Conservation (phyloP, 2,113 vertebrate genomes). For the Gasterosteus nipponicus region DNA sequence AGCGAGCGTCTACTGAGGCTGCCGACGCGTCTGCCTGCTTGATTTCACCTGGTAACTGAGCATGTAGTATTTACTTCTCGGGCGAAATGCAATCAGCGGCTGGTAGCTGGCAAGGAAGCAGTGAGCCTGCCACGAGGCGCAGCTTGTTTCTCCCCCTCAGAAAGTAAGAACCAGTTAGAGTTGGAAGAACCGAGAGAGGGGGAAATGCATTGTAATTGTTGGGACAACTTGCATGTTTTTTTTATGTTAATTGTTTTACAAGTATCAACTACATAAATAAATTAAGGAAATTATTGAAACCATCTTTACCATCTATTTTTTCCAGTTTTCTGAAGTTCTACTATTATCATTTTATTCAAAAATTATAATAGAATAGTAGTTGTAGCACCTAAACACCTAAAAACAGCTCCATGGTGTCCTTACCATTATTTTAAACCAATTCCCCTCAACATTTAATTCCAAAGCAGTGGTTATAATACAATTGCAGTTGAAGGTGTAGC, state of each 20-base stretch:
- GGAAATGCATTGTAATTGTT: conserved; percentile 17
- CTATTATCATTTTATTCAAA: not conserved
- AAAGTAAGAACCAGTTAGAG: conserved; percentile 37
- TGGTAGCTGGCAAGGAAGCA: conserved; percentile 75
- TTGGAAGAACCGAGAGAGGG: conserved; percentile 16
- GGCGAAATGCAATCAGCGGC: conserved; percentile 82
- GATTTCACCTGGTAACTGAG: conserved; percentile 84
- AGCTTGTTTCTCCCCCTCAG: not conserved
- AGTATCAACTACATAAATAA: not conserved
- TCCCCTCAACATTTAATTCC: not conserved
- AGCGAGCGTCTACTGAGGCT: conserved; percentile 77
- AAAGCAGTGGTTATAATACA: not conserved
- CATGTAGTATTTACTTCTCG: conserved; percentile 83
- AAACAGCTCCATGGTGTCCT: not conserved
- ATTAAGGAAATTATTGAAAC: not conserved
- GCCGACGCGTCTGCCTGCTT: conserved; percentile 80
- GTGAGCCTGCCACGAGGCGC: conserved; percentile 62
- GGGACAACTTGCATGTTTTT: conserved; percentile 1
- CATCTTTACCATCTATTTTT: not conserved
- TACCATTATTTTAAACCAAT: not conserved
- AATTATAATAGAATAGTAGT: not conserved
- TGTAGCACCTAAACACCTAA: not conserved
- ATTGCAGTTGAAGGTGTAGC: not conserved
- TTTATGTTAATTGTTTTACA: not conserved
- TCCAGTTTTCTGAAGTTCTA: not conserved